Percentiles rank a stretch among this genome's conserved stretches.
Conservation (phyloP, 2,797 vertebrate genomes). For the Sebastes hopkinsi region DNA sequence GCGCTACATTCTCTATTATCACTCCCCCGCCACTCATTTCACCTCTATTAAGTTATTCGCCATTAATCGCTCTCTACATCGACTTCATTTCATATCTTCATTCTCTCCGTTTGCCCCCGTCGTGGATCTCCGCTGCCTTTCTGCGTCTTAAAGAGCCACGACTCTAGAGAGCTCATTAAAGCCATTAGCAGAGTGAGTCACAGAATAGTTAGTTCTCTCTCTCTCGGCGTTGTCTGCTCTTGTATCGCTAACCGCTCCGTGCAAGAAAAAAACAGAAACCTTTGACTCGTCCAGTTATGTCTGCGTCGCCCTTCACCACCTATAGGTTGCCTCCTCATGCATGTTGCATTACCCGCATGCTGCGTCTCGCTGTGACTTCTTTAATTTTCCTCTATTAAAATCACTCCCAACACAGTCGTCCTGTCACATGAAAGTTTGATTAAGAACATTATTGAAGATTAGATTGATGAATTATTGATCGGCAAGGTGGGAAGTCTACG, state of each 20-base stretch:
- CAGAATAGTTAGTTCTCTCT: constrained; percentile 7
- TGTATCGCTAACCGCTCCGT: constrained; percentile 2
- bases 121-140: constrained; percentile 17
- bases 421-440: constrained; percentile 70
- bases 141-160: constrained; percentile 30
- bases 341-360: constrained; percentile 15
- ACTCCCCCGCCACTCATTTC: constrained; percentile 24
- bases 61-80: constrained; percentile 41
- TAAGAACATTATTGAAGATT: constrained; percentile 67
- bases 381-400: constrained; percentile 53
- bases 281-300: constrained; percentile 1
- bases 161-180: constrained; percentile 70
- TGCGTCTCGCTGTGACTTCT: background rate
- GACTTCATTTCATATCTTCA: constrained; percentile 40
- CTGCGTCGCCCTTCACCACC: background rate
- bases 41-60: constrained; percentile 42
- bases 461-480: constrained; percentile 73
- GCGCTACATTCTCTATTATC: constrained; percentile 17
- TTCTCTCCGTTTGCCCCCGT: constrained; percentile 27
- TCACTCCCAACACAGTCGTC: constrained; percentile 23
- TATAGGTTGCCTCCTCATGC: constrained; percentile 27
- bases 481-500: constrained; percentile 50
- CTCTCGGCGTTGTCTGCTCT: constrained; percentile 14
- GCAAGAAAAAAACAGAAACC: background rate
- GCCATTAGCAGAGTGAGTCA: constrained; percentile 58